Evolutionary conservation across 2,888 invertebrate species (phyloP), one percentile per base, ranked within the genome.

Genomic region (Cepaea hortensis): DNA sequence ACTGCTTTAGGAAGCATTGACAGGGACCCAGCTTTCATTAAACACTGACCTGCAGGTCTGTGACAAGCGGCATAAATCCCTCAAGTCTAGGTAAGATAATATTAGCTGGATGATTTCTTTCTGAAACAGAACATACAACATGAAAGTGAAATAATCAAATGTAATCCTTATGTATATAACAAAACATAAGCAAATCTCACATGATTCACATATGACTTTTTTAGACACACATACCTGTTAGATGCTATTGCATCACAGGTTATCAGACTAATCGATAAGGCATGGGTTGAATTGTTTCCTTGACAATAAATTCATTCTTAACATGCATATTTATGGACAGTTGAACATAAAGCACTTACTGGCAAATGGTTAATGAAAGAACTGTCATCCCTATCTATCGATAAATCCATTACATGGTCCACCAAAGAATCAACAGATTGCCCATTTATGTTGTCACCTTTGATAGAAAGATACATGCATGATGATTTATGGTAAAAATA

Each of bases 31-130:
- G 68, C 13, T n/a, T 68, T 68, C 68, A 68, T 68, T 55, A 55
- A 55, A n/a, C 1, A 61, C 77, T 77, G 89, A 96, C 90, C 95
- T 96, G 93, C 96, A 97, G 2, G 97, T 96, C 94, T 96, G 96
- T 5, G 97, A 96, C 91, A 97, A 96, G 61, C 96, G 95, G 93
- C 96, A 96, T 18, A 98, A 94, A 0, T 97, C 97, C 90, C 96
- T 96, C 87, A 98, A 95, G 93, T 98, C 98, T 91, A 98, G 95
- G 93, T 96, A 97, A 91, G 96, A 96, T 93, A 98, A 96, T 91
- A 98, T 97, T 89, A 96, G 96, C 81, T 97, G 95, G 84, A 97
- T 96, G 4, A 97, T 96, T 95, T 98, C 98, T 93, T 97, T 96
- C 97, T 98, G 95, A 35, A 96, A 96, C 81, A 85, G 35, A 79